These are phyloP conservation scores for Heliconius cydno DNA, from an alignment of 2,888 invertebrate genomes.

Conservation along the genomic window DNA sequence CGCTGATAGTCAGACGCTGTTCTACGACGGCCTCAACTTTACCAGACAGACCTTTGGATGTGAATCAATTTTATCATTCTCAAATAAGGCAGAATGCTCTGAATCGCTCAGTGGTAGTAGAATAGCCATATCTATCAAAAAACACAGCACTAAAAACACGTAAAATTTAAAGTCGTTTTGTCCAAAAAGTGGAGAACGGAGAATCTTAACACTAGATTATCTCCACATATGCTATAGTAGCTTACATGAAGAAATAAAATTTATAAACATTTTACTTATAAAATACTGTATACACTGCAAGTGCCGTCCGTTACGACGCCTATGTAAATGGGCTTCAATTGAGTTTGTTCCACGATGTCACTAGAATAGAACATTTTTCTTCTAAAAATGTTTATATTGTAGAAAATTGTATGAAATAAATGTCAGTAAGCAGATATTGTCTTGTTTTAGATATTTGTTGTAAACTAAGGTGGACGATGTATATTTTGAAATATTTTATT, in stretches of 20 bases:
- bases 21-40: too few relatives aligned
- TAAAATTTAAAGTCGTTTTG: neutral
- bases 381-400: slow-evolving; percentile 6
- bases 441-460: neutral
- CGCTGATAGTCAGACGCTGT: too few relatives aligned
- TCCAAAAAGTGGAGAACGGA: neutral
- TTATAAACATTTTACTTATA: slow-evolving; percentile 2
- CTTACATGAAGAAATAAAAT: neutral
- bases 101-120: too few relatives aligned
- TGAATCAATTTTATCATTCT: too few relatives aligned
- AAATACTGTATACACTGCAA: slow-evolving; percentile 14
- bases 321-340: slow-evolving; percentile 24
- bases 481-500: neutral
- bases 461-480: neutral
- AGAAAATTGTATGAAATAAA: slow-evolving; percentile 14
- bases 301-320: slow-evolving; percentile 21
- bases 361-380: slow-evolving; percentile 11
- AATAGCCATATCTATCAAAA: too few relatives aligned
- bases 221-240: neutral
- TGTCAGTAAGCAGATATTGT: neutral
- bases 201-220: neutral
- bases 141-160: neutral
- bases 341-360: slow-evolving; percentile 27
- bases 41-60: too few relatives aligned
- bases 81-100: too few relatives aligned